These are phyloP conservation scores for Macrotus californicus DNA, from an alignment of 2,113 vertebrate species.

Conservation along the genomic window DNA sequence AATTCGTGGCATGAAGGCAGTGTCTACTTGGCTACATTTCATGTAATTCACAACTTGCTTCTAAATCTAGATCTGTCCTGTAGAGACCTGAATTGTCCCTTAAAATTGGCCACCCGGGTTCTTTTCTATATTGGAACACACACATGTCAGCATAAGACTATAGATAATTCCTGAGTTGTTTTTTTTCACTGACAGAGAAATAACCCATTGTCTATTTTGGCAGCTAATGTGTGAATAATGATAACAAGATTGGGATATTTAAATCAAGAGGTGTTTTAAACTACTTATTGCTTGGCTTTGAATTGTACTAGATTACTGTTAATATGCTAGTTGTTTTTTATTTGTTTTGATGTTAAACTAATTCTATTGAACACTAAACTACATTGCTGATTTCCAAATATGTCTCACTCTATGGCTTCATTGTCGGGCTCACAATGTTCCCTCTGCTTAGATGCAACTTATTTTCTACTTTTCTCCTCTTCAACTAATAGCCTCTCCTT, in stretches of 20 bases:
- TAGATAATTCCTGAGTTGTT: background rate
- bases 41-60: background rate
- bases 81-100: background rate
- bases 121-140: background rate
- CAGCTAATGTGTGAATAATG: background rate
- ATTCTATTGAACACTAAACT: background rate
- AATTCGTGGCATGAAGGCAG: background rate
- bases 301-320: background rate
- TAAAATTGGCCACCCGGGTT: background rate
- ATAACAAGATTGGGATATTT: background rate
- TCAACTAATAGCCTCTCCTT: background rate
- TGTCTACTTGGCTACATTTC: background rate
- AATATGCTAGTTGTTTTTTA: background rate
- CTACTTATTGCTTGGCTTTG: background rate
- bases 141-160: background rate
- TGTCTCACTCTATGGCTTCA: background rate
- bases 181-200: background rate
- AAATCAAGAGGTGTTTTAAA: background rate
- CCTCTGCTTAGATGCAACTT: background rate
- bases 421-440: background rate
- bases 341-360: background rate
- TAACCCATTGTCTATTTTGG: background rate
- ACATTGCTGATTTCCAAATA: background rate
- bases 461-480: background rate
- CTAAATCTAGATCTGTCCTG: background rate